Evolutionary conservation across 2,797 vertebrate genomes (phyloP).

Genomic region (Sebastes minor): DNA sequence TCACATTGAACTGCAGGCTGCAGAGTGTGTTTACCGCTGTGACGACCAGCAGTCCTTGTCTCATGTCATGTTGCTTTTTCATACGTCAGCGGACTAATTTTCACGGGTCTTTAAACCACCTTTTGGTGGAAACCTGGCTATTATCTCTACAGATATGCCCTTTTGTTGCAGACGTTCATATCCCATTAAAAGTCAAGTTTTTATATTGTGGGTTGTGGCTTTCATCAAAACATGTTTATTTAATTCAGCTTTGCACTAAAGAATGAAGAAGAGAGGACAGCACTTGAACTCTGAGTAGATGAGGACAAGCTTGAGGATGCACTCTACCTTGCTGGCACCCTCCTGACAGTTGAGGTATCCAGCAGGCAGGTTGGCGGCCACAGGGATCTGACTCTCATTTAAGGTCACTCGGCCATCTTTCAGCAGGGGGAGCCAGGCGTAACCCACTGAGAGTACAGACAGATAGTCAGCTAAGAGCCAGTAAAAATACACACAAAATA

Average conservation of each 20-base stretch:
- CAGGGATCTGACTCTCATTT: conserved; percentile 89
- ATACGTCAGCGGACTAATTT: too few species aligned
- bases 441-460: conserved; percentile 85
- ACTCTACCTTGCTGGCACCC: conserved; percentile 88
- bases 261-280: not conserved
- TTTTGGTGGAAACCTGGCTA: too few species aligned
- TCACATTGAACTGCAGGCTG: too few species aligned
- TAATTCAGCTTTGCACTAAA: not conserved
- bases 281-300: not conserved
- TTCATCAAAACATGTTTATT: not conserved
- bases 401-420: conserved; percentile 93
- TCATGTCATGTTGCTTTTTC: too few species aligned
- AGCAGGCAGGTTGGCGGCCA: conserved; percentile 89
- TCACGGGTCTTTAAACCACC: too few species aligned
- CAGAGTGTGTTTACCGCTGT: too few species aligned
- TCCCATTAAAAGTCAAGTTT: too few species aligned
- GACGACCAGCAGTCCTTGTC: too few species aligned
- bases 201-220: not conserved
- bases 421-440: conserved; percentile 94
- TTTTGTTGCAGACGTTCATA: too few species aligned
- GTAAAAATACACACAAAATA: not conserved
- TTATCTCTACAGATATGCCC: too few species aligned
- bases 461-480: not conserved
- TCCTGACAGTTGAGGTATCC: conserved; percentile 94
- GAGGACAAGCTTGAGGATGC: not conserved